Base-by-base conservation (phyloP, 2,888 invertebrate genomes). In the Pantelozetes paolii region DNA sequence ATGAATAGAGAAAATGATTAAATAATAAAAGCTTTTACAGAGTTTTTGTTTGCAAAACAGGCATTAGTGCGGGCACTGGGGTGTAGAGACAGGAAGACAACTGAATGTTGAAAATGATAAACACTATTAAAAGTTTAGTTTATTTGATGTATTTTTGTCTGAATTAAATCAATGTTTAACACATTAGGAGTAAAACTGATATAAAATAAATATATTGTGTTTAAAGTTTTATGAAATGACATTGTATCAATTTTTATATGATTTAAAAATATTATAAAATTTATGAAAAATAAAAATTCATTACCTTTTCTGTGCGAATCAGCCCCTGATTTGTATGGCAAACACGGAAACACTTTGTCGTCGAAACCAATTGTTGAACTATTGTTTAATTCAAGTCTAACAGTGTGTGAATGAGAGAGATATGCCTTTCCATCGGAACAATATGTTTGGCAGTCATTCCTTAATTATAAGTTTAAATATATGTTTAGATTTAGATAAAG, bases 361-460 rank as follows among this genome's bases (percentile, higher is more conserved):
- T 64, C n/a, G 2, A 1, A 9, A 42, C 1, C 42, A 15, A 15
- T 23, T 40, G 67, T 67, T 32, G 67, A 23, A 8, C 67, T 67
- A 42, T 42, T 67, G 42, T 67, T 67, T n/a, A 67, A 23, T 23
- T 67, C 40, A 67, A 67, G 67, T 32, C n/a, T 23, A 67, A 23
- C 42, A 23, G 20, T 42, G 67, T 67, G 67, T 67, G 67, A 67
- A 67, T 42, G 42, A 20, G 67, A 23, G 42, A 23, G 5, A 67
- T 26, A 23, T 18, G 23, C 1, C 40, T 32, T 42, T 67, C 32
- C 40, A 20, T 67, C 23, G 11, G 42, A 67, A 67, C 67, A 67
- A 40, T 42, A 40, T 20, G 67, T 67, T 67, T 67, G 67, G 67
- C 67, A 67, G 23, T 42, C 42, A n/a, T 67, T 67, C 67, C 67